Base-by-base conservation (phyloP, 2,113 vertebrate genomes). In the Nothoprocta pentlandii region DNA sequence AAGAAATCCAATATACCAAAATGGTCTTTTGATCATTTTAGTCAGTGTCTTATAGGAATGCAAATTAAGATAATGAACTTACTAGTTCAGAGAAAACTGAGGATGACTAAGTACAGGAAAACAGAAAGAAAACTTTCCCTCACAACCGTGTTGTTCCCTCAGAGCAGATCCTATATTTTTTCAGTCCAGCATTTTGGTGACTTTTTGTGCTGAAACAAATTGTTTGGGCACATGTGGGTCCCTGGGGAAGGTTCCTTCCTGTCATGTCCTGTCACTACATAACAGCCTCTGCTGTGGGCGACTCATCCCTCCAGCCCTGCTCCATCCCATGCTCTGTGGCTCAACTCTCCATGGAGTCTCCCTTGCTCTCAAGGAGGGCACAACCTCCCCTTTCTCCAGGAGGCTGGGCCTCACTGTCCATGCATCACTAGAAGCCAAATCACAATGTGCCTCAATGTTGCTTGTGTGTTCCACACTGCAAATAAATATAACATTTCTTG, bases 351-450 rank as follows among this genome's bases (percentile, higher is more conserved):
- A 16, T 19, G 26, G 19, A 54, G 16, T 12, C 20, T 69, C 5
- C 19, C 23, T 34, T 6, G 14, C 28, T 89, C 36, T 83, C 68
- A 80, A 92, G 11, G 53, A 12, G 25, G 5, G 5, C 20, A 26
- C 12, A 67, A 5, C 23, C 34, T 36, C 12, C 20, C 6, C 62
- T 93, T 80, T 69, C 28, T 73, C 49, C 7, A 47, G 46, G 81
- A 69, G 20, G 5, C 1, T 2, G 84, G 13, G 10, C 41, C 85
- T 3, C 0, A 6, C 19, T 87, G 23, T 11, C 46, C 1, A 17
- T 14, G 6, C 25, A 39, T 47, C 21, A 67, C 61, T 23, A 51
- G 46, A 78, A 92, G 30, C 23, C 34, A 56, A 66, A 81, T 78
- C 66, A 2, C 8, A 58, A 12, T 41, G 22, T 20, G 30, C 42